Conservation (phyloP, 2,797 vertebrate species). For the Tokudaia tokunoshimensis region DNA sequence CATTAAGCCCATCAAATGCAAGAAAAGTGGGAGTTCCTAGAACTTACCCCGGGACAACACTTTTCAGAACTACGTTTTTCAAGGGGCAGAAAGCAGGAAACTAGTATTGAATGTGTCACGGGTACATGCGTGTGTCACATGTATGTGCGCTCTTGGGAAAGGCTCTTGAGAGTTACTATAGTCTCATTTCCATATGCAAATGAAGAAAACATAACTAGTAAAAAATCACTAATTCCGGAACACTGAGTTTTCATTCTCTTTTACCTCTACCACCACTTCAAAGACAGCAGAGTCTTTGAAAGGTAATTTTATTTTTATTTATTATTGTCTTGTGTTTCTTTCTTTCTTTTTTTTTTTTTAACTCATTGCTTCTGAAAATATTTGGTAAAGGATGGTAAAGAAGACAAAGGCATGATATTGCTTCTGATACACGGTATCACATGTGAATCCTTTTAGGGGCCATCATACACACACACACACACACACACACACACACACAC, state of each 20-base stretch:
- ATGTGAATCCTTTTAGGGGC: background rate
- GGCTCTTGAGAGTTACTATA: background rate
- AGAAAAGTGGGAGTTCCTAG: too few relatives aligned
- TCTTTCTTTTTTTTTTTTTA: too few relatives aligned
- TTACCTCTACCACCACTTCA: background rate
- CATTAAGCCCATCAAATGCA: background rate
- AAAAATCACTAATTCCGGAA: background rate
- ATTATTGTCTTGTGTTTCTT: background rate
- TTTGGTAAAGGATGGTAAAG: background rate
- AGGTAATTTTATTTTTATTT: background rate
- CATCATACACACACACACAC: background rate
- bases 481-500: too few relatives aligned
- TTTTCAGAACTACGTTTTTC: too few relatives aligned
- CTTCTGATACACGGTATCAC: background rate
- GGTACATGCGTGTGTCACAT: rapidly evolving
- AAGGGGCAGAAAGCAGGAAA: background rate
- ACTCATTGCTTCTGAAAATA: background rate
- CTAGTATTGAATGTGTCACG: background rate
- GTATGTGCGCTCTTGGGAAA: background rate
- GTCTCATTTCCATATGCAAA: background rate
- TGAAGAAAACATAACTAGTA: background rate
- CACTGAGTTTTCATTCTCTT: background rate
- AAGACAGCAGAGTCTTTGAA: background rate
- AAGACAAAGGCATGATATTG: background rate
- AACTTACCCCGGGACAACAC: background rate